Conservation (phyloP, 2,113 vertebrate species). For the rabbit (Oryctolagus cuniculus) region DNA sequence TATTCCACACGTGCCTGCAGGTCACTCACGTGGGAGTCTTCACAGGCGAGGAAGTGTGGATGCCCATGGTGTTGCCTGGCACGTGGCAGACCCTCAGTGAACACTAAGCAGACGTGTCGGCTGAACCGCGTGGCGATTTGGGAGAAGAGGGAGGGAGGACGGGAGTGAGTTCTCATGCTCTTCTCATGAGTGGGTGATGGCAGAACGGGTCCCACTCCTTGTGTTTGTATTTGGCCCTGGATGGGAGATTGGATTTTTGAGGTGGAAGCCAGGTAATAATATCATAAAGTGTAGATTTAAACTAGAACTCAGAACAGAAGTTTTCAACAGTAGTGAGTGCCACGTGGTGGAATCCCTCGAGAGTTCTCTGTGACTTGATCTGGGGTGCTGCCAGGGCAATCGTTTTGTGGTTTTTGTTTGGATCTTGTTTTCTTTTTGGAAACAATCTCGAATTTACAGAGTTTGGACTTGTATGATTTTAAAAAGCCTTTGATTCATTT, state of each 20-base stretch:
- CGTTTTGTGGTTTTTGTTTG: constrained; percentile 54
- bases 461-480: not conserved
- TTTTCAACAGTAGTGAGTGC: not conserved
- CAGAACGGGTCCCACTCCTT: not conserved
- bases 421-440: constrained; percentile 1
- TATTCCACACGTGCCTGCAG: not conserved
- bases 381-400: not conserved
- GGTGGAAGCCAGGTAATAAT: not conserved
- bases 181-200: not conserved
- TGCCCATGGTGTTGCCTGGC: not conserved
- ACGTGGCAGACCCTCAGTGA: not conserved
- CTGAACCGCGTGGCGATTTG: not conserved
- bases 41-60: not conserved
- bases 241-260: not conserved
- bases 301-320: not conserved
- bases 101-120: not conserved
- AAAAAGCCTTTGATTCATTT: not conserved
- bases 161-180: not conserved
- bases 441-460: constrained; percentile 34
- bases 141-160: not conserved
- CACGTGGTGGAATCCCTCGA: not conserved
- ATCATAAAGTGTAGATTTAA: constrained; percentile 39
- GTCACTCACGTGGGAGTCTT: not conserved
- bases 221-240: not conserved
- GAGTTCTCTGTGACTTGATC: not conserved